A percentile compares a stretch with the other conserved stretches of the same genome.
Evolutionary conservation across 2,888 invertebrate genomes (phyloP).

Genomic region (Gymnosoma rotundatum): DNA sequence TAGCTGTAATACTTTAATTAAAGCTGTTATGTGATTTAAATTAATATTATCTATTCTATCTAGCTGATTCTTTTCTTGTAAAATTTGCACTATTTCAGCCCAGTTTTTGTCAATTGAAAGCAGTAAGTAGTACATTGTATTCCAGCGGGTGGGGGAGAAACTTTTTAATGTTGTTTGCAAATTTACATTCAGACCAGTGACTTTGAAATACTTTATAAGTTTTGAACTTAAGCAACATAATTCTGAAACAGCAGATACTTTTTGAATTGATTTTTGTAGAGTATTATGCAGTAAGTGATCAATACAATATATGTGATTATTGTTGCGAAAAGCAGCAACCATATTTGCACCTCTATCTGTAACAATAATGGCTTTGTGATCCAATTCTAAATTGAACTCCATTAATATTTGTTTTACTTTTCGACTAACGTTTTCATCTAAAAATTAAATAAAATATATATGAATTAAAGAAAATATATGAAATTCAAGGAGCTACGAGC

Average conservation of each 20-base stretch:
- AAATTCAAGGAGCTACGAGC: too few relatives aligned
- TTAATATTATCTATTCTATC: not conserved
- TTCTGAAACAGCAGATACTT: not conserved
- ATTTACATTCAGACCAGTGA: not conserved
- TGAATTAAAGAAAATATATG: not conserved
- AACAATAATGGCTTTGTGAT: not conserved
- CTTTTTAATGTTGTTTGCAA: not conserved
- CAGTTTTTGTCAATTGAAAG: not conserved
- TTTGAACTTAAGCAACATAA: not conserved
- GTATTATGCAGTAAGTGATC: not conserved
- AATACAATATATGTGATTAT: not conserved
- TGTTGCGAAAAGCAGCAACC: not conserved
- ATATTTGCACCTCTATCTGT: not conserved
- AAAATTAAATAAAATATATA: not conserved
- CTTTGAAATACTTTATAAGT: not conserved
- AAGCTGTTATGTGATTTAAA: not conserved
- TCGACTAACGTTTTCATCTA: not conserved
- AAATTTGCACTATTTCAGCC: not conserved
- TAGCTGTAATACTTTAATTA: not conserved
- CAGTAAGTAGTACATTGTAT: not conserved
- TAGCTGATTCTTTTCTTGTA: not conserved
- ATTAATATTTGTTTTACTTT: not conserved
- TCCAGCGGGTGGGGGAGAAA: not conserved
- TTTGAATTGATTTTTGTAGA: not conserved
- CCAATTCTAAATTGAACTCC: not conserved